A percentile compares a stretch with the other conserved stretches of the same genome.
Conservation (phyloP, 1,140 invertebrate species). For the Planococcus citri region DNA sequence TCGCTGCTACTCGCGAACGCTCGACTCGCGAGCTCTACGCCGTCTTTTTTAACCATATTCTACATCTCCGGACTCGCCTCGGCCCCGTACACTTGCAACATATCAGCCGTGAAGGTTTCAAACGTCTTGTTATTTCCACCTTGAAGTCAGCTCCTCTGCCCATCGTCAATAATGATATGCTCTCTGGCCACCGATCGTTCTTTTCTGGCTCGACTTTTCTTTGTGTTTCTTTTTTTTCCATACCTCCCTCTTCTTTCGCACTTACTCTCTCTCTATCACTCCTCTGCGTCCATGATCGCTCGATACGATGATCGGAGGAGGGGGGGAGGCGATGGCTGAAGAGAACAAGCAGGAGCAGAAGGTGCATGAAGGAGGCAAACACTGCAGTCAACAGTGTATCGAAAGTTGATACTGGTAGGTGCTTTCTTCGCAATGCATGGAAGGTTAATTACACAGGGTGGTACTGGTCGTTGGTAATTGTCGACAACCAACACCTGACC, state of each 20-base stretch:
- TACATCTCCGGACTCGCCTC: constrained; percentile 15
- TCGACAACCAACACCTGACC: too few species aligned
- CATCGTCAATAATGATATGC: background rate
- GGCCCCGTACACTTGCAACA: constrained; percentile 16
- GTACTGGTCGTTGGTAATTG: too few species aligned
- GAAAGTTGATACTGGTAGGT: too few species aligned
- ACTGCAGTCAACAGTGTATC: too few species aligned
- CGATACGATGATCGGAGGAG: too few species aligned
- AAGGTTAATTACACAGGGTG: too few species aligned
- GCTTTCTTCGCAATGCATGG: too few species aligned
- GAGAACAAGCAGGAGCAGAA: too few species aligned
- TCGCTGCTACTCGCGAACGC: constrained; percentile 5
- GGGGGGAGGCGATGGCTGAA: too few species aligned
- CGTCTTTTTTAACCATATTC: constrained; percentile 11
- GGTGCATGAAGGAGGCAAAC: too few species aligned
- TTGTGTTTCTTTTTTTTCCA: background rate
- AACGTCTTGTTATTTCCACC: constrained; percentile 17
- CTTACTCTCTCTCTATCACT: too few species aligned
- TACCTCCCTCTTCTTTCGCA: background rate
- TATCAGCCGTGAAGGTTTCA: constrained; percentile 17
- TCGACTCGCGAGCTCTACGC: background rate
- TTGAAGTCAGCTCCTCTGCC: constrained; percentile 5
- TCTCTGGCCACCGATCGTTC: background rate
- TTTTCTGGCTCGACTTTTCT: background rate
- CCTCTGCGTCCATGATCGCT: too few species aligned